These are phyloP conservation scores for Sarcophaga carnaria DNA, from an alignment of 2,888 invertebrate species.

Conservation along the genomic window DNA sequence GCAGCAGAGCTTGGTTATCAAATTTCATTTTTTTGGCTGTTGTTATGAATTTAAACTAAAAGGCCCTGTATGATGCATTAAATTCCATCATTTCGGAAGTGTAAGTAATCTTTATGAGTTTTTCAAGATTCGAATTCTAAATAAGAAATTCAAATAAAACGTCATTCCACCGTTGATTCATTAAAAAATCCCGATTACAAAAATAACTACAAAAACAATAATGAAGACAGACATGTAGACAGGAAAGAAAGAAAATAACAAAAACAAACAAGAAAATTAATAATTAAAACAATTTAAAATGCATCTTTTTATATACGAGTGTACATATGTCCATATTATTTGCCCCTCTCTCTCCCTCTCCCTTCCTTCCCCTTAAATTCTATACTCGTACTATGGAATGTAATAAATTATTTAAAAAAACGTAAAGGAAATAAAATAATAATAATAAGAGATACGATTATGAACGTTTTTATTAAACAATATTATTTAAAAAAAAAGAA, in stretches of 20 bases:
- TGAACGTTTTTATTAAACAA: no score
- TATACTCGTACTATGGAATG: no score
- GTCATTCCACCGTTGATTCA: not conserved
- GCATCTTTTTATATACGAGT: not conserved
- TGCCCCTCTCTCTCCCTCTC: no score
- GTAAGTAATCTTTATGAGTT: not conserved
- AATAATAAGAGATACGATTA: no score
- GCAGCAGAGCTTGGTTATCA: not conserved
- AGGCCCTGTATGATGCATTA: not conserved
- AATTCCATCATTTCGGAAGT: not conserved
- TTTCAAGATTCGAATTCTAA: not conserved
- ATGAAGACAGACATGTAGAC: not conserved
- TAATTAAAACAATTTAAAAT: not conserved
- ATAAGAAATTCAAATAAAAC: not conserved
- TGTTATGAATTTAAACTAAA: no score
- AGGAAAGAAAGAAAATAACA: not conserved
- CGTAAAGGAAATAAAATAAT: no score
- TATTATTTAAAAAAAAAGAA: no score
- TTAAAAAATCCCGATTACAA: no score
- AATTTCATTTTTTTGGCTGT: not conserved
- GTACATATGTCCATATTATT: no score
- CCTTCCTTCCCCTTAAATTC: no score
- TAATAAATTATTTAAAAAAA: no score
- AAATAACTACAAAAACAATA: not conserved
- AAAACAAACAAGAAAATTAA: not conserved